Conservation (phyloP, 2,888 invertebrate species). For the Aphrophora alni region DNA sequence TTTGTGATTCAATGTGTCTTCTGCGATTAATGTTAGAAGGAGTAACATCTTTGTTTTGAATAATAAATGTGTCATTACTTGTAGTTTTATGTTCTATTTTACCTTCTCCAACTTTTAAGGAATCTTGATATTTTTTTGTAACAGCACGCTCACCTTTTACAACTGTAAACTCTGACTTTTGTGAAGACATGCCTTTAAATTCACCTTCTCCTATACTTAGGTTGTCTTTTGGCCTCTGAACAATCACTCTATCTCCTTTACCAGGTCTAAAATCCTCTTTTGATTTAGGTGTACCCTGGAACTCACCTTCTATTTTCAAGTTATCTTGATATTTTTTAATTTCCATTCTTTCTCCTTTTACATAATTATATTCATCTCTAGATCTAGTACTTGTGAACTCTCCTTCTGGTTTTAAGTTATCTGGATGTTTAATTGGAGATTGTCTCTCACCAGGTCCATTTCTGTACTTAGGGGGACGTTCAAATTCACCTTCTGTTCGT, state of each 20-base stretch:
- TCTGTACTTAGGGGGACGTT: constrained; percentile 51
- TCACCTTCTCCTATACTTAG: constrained; percentile 55
- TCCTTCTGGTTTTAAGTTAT: constrained; percentile 65
- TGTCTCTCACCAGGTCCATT: constrained; percentile 58
- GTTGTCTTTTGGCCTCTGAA: constrained; percentile 58
- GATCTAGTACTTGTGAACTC: constrained; percentile 56
- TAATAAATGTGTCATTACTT: constrained; percentile 61
- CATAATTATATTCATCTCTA: constrained; percentile 27
- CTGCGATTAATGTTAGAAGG: constrained; percentile 60
- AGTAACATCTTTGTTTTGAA: constrained; percentile 60
- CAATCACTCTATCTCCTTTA: constrained; percentile 59
- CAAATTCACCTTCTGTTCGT: constrained; percentile 57
- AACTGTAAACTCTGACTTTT: constrained; percentile 59
- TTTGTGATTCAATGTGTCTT: constrained; percentile 71
- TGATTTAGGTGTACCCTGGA: constrained; percentile 55
- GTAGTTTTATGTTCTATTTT: constrained; percentile 64
- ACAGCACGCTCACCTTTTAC: constrained; percentile 61
- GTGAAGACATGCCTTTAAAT: constrained; percentile 56
- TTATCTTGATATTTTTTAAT: constrained; percentile 61
- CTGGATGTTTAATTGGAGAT: constrained; percentile 53
- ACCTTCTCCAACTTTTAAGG: constrained; percentile 60
- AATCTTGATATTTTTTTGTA: constrained; percentile 61
- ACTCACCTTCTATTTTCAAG: constrained; percentile 64
- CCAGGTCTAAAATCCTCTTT: constrained; percentile 59
- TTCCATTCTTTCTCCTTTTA: constrained; percentile 51